Evolutionary conservation across 2,797 vertebrate species (phyloP).

Genomic region (Poecilia picta): DNA sequence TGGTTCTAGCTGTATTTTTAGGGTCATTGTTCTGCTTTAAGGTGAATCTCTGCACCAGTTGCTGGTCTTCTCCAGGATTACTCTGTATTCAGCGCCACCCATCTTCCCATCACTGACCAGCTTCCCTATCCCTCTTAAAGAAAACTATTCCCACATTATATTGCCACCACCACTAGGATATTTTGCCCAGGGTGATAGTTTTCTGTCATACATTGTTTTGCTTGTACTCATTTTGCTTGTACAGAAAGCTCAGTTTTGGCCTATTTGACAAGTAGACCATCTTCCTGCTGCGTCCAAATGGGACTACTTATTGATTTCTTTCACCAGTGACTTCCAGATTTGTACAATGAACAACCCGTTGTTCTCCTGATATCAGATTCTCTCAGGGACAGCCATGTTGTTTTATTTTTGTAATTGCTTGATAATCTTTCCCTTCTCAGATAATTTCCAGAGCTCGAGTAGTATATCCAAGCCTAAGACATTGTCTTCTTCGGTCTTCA

Average conservation of each 20-base stretch:
- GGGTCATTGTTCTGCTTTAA: background rate
- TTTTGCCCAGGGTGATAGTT: background rate
- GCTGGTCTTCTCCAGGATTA: background rate
- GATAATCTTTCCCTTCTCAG: background rate
- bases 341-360: background rate
- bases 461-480: background rate
- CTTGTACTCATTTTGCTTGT: background rate
- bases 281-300: background rate
- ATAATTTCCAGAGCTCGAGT: background rate
- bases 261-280: background rate
- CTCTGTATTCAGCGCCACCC: background rate
- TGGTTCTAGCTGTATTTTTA: background rate
- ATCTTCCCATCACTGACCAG: background rate
- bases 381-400: background rate
- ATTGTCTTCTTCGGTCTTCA: background rate
- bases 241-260: background rate
- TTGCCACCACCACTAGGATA: background rate
- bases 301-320: background rate
- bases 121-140: background rate
- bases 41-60: background rate
- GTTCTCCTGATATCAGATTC: background rate
- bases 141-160: background rate
- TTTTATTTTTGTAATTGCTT: background rate
- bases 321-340: background rate
- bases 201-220: background rate